Base-by-base conservation (phyloP, 2,113 vertebrate species). In the Catharus fuscescens region DNA sequence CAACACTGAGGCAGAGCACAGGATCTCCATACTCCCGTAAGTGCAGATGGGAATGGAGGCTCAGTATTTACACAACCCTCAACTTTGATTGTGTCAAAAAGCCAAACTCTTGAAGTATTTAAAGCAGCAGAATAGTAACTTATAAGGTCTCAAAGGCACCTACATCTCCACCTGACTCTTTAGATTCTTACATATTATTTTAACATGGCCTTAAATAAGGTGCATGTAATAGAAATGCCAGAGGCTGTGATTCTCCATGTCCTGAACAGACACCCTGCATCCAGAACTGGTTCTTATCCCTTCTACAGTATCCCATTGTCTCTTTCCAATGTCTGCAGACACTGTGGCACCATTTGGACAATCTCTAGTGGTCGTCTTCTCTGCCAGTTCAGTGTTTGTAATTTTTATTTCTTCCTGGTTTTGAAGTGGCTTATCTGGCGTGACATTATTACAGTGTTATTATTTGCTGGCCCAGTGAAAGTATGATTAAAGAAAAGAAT, bases 361-460 rank as follows among this genome's bases (percentile, higher is more conserved):
- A 69, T 86, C 42, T 91, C 48, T 72, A 88, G 82, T 59, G 38
- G 88, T 91, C 1, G 0, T 85, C 92, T 88, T 78, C 60, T 72
- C 54, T 89, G 92, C 66, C 87, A 91, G 89, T 88, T 87, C 86
- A 88, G 32, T 59, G 45, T 83, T 92, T 78, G 44, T 44, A 87
- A 77, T 85, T 85, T 96, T 65, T 77, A 34, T 88, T 89, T 95
- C 74, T 93, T 97, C 83, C 92, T 96, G 82, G 36, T 96, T 94
- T 94, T 90, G 72, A 95, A 94, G 87, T 86, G 67, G 91, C 47
- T 93, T 93, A 84, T 95, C 74, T 93, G 86, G 86, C 62, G 94
- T 53, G 85, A 40, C 21, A 42, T 72, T 89, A 80, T 92, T 92
- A 54, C 53, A 89, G 32, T 82, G 52, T 91, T 91, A 62, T 77